Conservation (phyloP, 1,140 invertebrate genomes). For the Ceratina australensis region DNA sequence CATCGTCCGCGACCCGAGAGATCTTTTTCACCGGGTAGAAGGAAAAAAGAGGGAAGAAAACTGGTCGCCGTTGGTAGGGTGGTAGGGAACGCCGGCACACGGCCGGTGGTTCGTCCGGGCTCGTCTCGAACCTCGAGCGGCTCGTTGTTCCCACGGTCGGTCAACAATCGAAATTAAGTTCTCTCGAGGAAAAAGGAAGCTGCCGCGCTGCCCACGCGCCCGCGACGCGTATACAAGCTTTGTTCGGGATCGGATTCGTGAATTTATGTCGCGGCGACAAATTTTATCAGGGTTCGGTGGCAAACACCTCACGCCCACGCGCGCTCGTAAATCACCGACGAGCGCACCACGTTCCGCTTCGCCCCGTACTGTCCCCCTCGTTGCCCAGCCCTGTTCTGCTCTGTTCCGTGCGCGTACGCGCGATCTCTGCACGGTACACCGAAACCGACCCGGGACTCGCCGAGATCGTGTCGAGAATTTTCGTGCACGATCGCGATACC, state of each 20-base stretch:
- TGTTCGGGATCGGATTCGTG: slow-evolving; percentile 72
- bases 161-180: slow-evolving; percentile 64
- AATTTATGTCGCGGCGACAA: slow-evolving; percentile 78
- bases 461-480: slow-evolving; percentile 30
- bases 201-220: slow-evolving; percentile 62
- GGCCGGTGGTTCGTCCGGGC: slow-evolving; percentile 11
- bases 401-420: slow-evolving; percentile 27
- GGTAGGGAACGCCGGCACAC: slow-evolving; percentile 2
- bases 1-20: slow-evolving; percentile 3
- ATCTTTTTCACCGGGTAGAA: slow-evolving; percentile 38
- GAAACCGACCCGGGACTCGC: not conserved
- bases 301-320: slow-evolving; percentile 77
- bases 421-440: slow-evolving; percentile 2
- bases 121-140: not conserved
- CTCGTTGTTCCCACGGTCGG: slow-evolving; percentile 58
- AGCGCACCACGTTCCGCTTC: slow-evolving; percentile 14
- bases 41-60: slow-evolving; percentile 1
- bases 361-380: too few species aligned
- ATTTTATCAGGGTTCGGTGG: slow-evolving; percentile 80
- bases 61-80: slow-evolving; percentile 14
- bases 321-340: slow-evolving; percentile 72
- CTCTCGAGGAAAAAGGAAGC: slow-evolving; percentile 40
- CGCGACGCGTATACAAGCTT: slow-evolving; percentile 67
- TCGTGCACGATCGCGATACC: slow-evolving; percentile 18
- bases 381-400: too few species aligned